These are phyloP conservation scores for Drosophila mercatorum DNA, from an alignment of 2,888 invertebrate species.

Conservation along the genomic window DNA sequence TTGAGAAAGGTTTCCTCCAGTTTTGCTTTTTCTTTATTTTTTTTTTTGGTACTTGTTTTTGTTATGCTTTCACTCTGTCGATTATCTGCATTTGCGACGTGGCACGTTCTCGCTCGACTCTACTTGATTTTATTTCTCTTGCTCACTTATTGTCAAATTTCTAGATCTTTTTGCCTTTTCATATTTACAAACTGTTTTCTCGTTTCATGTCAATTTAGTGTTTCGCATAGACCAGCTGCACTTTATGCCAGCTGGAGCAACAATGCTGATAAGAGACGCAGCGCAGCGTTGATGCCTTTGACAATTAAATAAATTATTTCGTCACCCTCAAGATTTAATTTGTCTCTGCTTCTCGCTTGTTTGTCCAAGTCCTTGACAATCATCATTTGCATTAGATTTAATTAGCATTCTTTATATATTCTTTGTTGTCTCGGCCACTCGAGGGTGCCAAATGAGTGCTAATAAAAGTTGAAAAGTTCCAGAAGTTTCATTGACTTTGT, in stretches of 20 bases:
- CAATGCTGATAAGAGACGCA: not conserved
- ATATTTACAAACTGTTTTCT: not conserved
- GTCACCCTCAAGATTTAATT: constrained; percentile 1
- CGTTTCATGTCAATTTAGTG: not conserved
- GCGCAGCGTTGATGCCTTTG: not conserved
- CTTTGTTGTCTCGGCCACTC: constrained; percentile 26
- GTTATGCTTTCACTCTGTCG: constrained; percentile 10
- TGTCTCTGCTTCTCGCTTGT: constrained; percentile 4
- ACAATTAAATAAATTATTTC: constrained; percentile 32
- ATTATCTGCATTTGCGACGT: constrained; percentile 30
- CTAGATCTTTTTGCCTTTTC: not conserved
- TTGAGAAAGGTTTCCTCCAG: not conserved
- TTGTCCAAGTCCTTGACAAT: constrained; percentile 21
- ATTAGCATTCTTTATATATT: constrained; percentile 61
- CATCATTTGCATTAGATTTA: constrained; percentile 65
- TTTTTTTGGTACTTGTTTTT: not conserved
- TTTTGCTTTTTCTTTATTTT: not conserved
- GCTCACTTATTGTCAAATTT: constrained; percentile 11
- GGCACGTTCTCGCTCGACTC: constrained; percentile 2
- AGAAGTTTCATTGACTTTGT: constrained; percentile 46
- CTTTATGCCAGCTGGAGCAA: not conserved
- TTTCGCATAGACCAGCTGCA: constrained; percentile 5
- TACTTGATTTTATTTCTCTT: constrained; percentile 19
- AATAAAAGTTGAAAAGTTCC: constrained; percentile 47
- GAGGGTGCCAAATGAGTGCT: constrained; percentile 25